These are phyloP conservation scores for Somateria mollissima DNA, from an alignment of 2,797 vertebrate species.

Conservation along the genomic window DNA sequence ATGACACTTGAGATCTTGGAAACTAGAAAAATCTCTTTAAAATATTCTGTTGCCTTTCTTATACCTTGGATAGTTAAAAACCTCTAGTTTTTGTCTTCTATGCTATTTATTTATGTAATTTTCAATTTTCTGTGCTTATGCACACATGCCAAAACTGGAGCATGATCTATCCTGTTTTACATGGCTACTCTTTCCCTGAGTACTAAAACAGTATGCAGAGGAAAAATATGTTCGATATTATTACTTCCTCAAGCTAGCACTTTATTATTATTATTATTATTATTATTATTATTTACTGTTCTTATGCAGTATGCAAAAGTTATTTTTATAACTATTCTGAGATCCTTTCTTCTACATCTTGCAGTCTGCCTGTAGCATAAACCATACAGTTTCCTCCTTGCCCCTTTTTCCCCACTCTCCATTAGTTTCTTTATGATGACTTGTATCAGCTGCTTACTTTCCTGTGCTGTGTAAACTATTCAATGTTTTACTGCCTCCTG, in stretches of 20 bases:
- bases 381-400: not conserved
- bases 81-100: not conserved
- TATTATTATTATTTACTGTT: not conserved
- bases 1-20: not conserved
- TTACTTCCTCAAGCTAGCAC: not conserved
- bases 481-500: not conserved
- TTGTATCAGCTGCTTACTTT: not conserved
- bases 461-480: not conserved
- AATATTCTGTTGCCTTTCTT: not conserved
- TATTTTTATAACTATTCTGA: not conserved
- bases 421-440: not conserved
- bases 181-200: not conserved
- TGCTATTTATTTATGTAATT: not conserved
- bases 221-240: not conserved
- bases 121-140: not conserved
- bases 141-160: not conserved
- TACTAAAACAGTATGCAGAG: not conserved
- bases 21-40: not conserved
- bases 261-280: not conserved
- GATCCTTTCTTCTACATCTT: not conserved
- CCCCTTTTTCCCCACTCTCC: not conserved
- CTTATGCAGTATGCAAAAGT: not conserved
- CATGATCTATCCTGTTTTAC: not conserved
- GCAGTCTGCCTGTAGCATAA: not conserved
- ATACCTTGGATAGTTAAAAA: not conserved